Evolutionary conservation across 2,113 vertebrate species (phyloP), one percentile per base, ranked within the genome.

Genomic region (Onychorhynchus coronatus): DNA sequence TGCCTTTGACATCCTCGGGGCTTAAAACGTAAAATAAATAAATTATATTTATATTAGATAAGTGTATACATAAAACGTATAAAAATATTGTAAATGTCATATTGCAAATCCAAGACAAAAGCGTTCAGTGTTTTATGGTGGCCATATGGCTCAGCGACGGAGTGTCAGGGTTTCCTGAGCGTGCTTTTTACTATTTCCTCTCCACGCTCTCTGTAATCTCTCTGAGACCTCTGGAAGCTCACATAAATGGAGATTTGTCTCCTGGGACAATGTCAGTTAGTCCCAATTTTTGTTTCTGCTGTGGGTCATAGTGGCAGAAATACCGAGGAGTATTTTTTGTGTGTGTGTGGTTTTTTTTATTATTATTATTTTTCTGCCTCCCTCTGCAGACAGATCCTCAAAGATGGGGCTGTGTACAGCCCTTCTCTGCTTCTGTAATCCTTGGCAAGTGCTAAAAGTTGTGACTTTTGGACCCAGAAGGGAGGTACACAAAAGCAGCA

Each of bases 161-260:
- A 58, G 2, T 0, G 0, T 66, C 72, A 35, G 67, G 20, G 49
- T 75, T 97, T 96, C 93, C 90, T 91, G 56, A 56, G 65, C 1
- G 4, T 76, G 62, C 62, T 61, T 85, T 94, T 94, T 68, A 72
- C 79, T 76, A 2, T 87, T 96, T 96, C 93, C 90, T 91, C 20
- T 66, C 85, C 61, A 27, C 85, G 12, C 85, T 89, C 91, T 61
- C n/a, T 88, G 47, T 86, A 56, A 78, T 93, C 88, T 88, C 63
- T 49, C 37, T 1, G 24, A 74, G 77, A 50, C 91, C 80, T 91
- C 73, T 89, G 85, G 88, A 90, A 77, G 65, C 31, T 72, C 53
- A 35, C 24, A 24, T 10, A 55, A 72, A 78, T 47, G 56, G 81
- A 68, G n/a, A n/a, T 59, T 88, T 78, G 56, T 61, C 81, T 91